A percentile compares a stretch with the other conserved stretches of the same genome.
Evolutionary conservation across 2,113 vertebrate species (phyloP).

Genomic region (Carollia perspicillata): DNA sequence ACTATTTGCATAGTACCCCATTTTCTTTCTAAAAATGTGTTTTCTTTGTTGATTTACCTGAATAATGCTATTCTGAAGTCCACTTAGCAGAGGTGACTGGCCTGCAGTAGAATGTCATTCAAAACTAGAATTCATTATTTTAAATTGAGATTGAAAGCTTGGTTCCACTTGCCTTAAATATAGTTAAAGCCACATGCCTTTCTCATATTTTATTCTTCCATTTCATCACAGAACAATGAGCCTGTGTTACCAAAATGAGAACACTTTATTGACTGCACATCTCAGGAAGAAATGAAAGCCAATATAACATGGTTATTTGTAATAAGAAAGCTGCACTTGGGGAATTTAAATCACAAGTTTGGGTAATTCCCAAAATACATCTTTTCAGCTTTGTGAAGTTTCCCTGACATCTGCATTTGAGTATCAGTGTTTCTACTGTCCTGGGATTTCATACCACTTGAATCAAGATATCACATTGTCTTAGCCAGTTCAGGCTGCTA

Average conservation of each 20-base stretch:
- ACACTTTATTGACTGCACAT: neutral
- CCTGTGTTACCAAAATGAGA: neutral
- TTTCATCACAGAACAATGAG: neutral
- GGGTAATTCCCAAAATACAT: neutral
- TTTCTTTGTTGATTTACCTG: neutral
- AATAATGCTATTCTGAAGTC: neutral
- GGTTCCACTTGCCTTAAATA: neutral
- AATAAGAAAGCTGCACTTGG: neutral
- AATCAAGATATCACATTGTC: neutral
- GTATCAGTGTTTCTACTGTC: neutral
- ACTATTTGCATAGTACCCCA: neutral
- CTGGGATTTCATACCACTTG: neutral
- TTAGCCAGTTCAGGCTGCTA: neutral
- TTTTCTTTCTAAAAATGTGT: neutral
- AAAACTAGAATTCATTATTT: neutral
- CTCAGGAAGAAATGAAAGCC: conserved; percentile 19
- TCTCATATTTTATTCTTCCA: neutral
- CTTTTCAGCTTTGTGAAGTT: neutral
- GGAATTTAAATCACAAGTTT: neutral
- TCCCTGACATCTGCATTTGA: neutral
- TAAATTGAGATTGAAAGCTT: neutral
- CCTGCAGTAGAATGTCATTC: neutral
- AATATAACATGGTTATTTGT: neutral
- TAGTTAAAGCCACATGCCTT: neutral
- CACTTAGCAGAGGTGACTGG: neutral